phyloP scores from a whole-genome alignment of 2,888 invertebrate genomes.

The Mythimna impura region DNA sequence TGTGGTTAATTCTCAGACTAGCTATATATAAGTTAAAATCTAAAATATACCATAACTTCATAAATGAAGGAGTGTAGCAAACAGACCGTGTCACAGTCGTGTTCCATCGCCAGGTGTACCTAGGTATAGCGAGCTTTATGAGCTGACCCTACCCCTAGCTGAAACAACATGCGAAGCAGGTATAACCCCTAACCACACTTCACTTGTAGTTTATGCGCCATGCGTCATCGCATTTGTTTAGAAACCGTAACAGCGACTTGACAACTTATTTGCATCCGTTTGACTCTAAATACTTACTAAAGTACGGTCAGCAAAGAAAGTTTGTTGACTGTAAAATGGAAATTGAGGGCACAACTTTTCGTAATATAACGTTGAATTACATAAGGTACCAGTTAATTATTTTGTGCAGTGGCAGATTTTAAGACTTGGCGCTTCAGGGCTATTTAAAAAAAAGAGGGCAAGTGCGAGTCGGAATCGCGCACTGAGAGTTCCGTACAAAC shows the following conservation, averaged over 20 bases:
- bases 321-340: neutral
- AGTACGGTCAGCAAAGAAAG: slow-evolving; percentile 15
- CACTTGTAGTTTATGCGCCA: neutral
- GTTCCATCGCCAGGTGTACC: neutral
- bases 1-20: no score
- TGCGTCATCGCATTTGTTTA: slow-evolving; percentile 38
- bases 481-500: no score
- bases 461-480: no score
- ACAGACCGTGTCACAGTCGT: neutral
- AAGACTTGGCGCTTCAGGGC: neutral
- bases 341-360: neutral
- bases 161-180: slow-evolving; percentile 13
- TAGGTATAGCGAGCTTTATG: neutral
- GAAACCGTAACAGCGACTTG: slow-evolving; percentile 9
- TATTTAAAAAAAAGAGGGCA: no score
- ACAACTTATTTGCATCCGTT: slow-evolving; percentile 27
- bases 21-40: no score
- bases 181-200: neutral
- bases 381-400: neutral
- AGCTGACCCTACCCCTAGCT: slow-evolving; percentile 8
- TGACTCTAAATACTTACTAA: slow-evolving; percentile 3
- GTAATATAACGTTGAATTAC: neutral
- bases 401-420: neutral
- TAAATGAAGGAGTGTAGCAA: neutral
- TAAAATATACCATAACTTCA: neutral